These are phyloP conservation scores for Philotrypesis tridentata DNA, from an alignment of 1,140 invertebrate genomes.

Conservation along the genomic window DNA sequence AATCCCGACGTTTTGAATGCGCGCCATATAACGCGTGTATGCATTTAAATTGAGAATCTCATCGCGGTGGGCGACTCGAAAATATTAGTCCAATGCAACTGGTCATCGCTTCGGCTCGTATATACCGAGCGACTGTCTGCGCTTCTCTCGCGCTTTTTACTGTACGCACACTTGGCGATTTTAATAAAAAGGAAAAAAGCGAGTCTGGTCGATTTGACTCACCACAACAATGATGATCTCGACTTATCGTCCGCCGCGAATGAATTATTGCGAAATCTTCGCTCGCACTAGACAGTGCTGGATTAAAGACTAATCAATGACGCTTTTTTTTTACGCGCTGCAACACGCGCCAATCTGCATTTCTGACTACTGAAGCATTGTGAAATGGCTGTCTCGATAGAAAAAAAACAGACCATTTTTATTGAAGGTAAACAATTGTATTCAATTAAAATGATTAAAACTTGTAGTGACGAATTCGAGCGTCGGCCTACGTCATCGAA, in stretches of 20 bases:
- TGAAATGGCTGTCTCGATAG: too few relatives aligned
- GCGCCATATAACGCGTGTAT: background rate
- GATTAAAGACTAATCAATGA: background rate
- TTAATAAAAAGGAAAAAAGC: too few relatives aligned
- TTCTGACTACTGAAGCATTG: too few relatives aligned
- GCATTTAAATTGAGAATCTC: slow-evolving; percentile 53
- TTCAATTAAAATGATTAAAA: too few relatives aligned
- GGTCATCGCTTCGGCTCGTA: background rate
- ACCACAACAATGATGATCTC: background rate
- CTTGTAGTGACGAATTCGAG: too few relatives aligned
- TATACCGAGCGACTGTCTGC: too few relatives aligned
- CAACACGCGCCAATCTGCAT: too few relatives aligned
- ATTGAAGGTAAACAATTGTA: too few relatives aligned
- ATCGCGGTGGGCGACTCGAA: slow-evolving; percentile 51
- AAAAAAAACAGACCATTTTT: too few relatives aligned
- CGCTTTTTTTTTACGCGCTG: background rate
- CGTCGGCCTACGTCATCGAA: too few relatives aligned
- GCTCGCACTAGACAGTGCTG: background rate
- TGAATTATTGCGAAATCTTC: slow-evolving; percentile 7
- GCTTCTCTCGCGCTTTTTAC: too few relatives aligned
- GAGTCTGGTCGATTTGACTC: background rate
- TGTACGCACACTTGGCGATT: background rate
- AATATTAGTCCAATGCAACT: slow-evolving; percentile 7
- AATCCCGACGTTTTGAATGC: background rate
- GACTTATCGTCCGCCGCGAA: background rate